Evolutionary conservation across 2,888 invertebrate species (phyloP).

Genomic region (Morpho helenor): DNA sequence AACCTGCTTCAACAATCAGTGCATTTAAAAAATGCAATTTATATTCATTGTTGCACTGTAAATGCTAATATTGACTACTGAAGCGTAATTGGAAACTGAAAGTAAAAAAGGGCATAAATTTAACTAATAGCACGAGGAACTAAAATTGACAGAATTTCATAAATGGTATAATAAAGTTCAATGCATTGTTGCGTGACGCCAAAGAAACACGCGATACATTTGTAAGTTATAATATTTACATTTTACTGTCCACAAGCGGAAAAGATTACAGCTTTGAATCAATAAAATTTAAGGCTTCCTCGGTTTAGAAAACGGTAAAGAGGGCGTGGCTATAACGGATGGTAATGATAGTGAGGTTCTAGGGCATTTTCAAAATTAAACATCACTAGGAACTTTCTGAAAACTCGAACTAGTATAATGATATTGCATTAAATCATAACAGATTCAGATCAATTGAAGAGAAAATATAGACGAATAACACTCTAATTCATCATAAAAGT

Average conservation of each 20-base stretch:
- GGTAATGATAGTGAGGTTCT: conserved; percentile 29
- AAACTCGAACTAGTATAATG: no score
- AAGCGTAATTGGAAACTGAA: conserved; percentile 9
- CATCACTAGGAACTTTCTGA: conserved; percentile 10
- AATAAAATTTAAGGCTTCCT: conserved; percentile 50
- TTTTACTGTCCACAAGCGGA: conserved; percentile 48
- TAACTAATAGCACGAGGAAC: conserved; percentile 27
- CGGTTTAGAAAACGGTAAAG: conserved; percentile 32
- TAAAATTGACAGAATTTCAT: conserved; percentile 18
- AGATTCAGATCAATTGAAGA: background rate
- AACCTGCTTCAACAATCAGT: conserved; percentile 18
- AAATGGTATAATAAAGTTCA: conserved; percentile 25
- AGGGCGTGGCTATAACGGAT: conserved; percentile 32
- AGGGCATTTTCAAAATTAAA: conserved; percentile 24
- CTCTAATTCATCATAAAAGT: no score
- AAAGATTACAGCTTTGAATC: conserved; percentile 46
- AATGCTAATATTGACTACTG: conserved; percentile 10
- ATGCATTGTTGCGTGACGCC: conserved; percentile 33
- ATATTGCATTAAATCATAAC: background rate
- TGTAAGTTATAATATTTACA: conserved; percentile 47
- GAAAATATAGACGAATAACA: no score
- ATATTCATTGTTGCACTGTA: conserved; percentile 15
- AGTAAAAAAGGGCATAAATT: conserved; percentile 20
- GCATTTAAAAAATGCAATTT: conserved; percentile 17
- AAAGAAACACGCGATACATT: conserved; percentile 34